Evolutionary conservation across 2,888 invertebrate genomes (phyloP).

Genomic region (Bellardia bayeri): DNA sequence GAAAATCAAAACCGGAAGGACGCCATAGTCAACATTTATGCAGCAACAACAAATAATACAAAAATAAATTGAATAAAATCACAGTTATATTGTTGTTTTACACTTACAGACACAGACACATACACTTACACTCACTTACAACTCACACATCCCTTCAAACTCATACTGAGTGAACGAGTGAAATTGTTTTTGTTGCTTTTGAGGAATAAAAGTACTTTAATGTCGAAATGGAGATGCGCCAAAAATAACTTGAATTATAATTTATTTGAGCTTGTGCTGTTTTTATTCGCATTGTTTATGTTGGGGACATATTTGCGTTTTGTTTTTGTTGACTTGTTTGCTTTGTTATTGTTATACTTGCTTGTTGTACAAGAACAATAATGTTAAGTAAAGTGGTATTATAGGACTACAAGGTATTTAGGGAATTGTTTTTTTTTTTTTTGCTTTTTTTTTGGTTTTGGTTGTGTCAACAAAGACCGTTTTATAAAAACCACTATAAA

Average conservation of each 20-base stretch:
- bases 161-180: conserved; percentile 21
- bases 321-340: conserved; percentile 11
- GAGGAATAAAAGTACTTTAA: conserved; percentile 7
- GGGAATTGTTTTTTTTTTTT: conserved; percentile 58
- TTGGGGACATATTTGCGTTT: conserved; percentile 34
- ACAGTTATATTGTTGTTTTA: conserved; percentile 59
- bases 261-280: conserved; percentile 66
- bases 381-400: conserved; percentile 71
- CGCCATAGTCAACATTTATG: conserved; percentile 65
- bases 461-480: conserved; percentile 15
- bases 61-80: conserved; percentile 71
- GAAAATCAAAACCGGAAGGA: conserved; percentile 63
- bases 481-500: conserved; percentile 3
- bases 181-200: not conserved
- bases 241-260: conserved; percentile 70
- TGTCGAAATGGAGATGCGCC: conserved; percentile 66
- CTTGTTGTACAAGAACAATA: conserved; percentile 59
- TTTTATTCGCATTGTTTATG: conserved; percentile 17
- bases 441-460: not conserved
- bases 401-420: conserved; percentile 71
- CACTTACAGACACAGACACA: conserved; percentile 7
- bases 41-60: conserved; percentile 25
- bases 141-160: not conserved
- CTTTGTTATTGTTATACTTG: conserved; percentile 26
- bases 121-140: conserved; percentile 21